A percentile compares a stretch with the other conserved stretches of the same genome.
phyloP scores from a whole-genome alignment of 37 sponge, comb jelly and placozoan species.

The Diacarnus erythraeanus region DNA sequence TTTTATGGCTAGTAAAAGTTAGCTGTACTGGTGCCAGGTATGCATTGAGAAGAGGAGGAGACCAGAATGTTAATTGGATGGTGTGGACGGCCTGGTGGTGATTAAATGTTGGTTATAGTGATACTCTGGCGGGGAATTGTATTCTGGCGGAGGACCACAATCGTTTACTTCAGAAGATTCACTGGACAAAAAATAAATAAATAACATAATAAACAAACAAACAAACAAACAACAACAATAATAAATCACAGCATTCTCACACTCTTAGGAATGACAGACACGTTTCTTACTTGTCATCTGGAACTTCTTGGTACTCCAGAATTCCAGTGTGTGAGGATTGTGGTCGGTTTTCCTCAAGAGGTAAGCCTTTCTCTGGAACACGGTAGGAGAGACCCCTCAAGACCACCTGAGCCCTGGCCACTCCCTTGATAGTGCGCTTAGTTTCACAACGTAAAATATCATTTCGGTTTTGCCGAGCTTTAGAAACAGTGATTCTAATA shows the following conservation, averaged over 20 bases:
- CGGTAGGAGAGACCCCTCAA: neutral
- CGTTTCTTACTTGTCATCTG: neutral
- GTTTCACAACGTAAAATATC: neutral
- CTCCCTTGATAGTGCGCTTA: neutral
- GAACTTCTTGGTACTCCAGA: neutral
- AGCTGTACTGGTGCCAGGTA: no score
- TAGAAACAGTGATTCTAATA: neutral
- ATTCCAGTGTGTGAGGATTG: neutral
- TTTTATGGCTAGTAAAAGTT: no score
- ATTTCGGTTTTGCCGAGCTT: neutral
- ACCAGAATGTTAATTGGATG: neutral
- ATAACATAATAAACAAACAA: no score
- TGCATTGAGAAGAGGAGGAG: neutral
- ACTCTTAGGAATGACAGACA: no score
- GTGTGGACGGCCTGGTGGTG: neutral
- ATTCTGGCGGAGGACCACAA: neutral
- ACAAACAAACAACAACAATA: no score
- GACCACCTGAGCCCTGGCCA: neutral
- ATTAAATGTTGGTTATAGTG: neutral
- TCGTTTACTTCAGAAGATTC: neutral
- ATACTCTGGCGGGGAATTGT: neutral
- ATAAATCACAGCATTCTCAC: no score
- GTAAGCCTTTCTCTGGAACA: neutral
- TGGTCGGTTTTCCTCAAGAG: neutral
- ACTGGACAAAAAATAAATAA: no score